Conservation (phyloP, 2,888 invertebrate genomes). For the Tryphoninae sp. region DNA sequence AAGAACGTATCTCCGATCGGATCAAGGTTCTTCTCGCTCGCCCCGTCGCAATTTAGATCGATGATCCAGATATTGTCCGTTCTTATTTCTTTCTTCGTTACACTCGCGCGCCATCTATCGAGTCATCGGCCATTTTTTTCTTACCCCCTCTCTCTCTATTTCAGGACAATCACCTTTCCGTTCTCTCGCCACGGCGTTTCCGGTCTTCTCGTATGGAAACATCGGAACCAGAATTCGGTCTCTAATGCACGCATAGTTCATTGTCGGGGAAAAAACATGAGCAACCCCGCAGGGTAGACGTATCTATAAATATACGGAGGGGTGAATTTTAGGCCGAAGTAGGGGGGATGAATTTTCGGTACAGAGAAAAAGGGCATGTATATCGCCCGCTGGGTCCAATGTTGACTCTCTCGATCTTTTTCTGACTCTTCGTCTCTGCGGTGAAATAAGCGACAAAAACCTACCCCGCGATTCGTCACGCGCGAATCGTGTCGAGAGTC, state of each 20-base stretch:
- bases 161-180: not conserved
- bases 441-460: conserved; percentile 75
- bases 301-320: conserved; percentile 4
- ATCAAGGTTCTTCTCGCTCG: conserved; percentile 44
- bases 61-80: conserved; percentile 66
- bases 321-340: conserved; percentile 9
- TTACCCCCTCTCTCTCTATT: not conserved
- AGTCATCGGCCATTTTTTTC: not conserved
- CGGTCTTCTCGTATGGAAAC: conserved; percentile 35
- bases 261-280: conserved; percentile 63
- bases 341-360: conserved; percentile 35
- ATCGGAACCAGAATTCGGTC: conserved; percentile 28
- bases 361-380: conserved; percentile 33
- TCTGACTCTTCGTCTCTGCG: conserved; percentile 65
- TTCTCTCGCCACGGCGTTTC: conserved; percentile 23
- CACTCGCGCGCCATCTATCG: not conserved
- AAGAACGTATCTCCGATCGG: conserved; percentile 40
- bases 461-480: conserved; percentile 78
- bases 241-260: conserved; percentile 22
- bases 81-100: not conserved
- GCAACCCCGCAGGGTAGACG: conserved; percentile 41
- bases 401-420: conserved; percentile 73
- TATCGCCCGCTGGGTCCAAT: conserved; percentile 75
- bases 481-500: conserved; percentile 60
- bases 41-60: conserved; percentile 69